These are phyloP conservation scores for Umimayanthus kanabou DNA, from an alignment of 92 coral and sea anemone species.

Conservation along the genomic window DNA sequence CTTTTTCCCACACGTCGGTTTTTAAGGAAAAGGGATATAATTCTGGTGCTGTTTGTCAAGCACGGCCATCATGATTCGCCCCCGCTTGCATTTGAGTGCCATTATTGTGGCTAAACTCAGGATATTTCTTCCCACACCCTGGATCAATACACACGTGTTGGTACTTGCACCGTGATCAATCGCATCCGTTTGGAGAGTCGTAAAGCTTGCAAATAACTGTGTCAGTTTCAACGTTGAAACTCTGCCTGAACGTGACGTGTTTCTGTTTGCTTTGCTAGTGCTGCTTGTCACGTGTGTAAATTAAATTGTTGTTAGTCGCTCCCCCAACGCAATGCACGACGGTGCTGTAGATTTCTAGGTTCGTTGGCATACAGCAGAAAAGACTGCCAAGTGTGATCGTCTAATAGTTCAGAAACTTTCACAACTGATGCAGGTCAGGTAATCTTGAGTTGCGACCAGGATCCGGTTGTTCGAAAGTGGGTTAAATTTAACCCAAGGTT, in stretches of 20 bases:
- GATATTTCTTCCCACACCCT: constrained; percentile 20
- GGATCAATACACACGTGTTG: constrained; percentile 5
- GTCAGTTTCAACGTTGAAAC: too few species aligned
- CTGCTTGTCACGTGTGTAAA: constrained; percentile 5
- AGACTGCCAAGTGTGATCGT: too few species aligned
- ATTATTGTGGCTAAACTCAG: neutral
- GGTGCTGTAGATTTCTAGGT: neutral
- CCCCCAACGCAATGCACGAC: neutral
- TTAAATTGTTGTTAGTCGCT: constrained; percentile 14
- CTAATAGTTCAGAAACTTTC: neutral
- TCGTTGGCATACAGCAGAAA: too few species aligned
- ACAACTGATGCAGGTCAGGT: neutral
- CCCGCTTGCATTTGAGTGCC: too few species aligned
- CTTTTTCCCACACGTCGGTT: too few species aligned
- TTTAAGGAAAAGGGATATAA: too few species aligned
- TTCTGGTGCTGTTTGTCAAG: too few species aligned
- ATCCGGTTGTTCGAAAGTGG: too few species aligned
- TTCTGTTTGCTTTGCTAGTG: too few species aligned
- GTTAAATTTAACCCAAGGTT: too few species aligned
- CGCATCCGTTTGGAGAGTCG: constrained; percentile 17
- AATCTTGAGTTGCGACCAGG: neutral
- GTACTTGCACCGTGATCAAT: constrained; percentile 7
- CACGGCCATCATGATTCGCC: too few species aligned
- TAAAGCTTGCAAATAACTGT: neutral
- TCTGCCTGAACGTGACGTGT: too few species aligned